A percentile compares a stretch with the other conserved stretches of the same genome.
These are phyloP conservation scores for Zosterops pallidus DNA, from an alignment of 2,113 vertebrate species.

Conservation along the genomic window DNA sequence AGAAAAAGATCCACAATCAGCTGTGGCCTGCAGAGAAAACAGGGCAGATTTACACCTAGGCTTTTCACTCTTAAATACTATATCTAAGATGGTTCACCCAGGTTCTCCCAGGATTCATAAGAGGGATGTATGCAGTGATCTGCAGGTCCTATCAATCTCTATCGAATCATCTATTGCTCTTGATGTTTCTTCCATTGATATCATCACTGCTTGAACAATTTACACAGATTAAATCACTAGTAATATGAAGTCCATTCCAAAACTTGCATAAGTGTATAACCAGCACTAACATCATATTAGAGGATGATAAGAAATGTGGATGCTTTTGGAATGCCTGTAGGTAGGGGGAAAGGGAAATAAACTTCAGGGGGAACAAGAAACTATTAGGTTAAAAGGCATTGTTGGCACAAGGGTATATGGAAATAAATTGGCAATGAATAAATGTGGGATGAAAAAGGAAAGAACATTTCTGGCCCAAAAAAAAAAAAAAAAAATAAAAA, in stretches of 20 bases:
- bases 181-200: background rate
- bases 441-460: background rate
- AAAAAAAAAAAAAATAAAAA: background rate
- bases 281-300: background rate
- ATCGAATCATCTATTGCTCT: background rate
- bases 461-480: background rate
- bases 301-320: background rate
- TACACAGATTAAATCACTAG: background rate
- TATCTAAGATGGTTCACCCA: background rate
- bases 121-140: background rate
- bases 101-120: background rate
- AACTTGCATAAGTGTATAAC: background rate
- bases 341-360: background rate
- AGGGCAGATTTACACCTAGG: background rate
- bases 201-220: background rate
- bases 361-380: background rate
- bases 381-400: background rate
- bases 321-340: background rate
- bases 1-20: background rate
- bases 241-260: background rate
- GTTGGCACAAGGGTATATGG: background rate
- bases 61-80: background rate
- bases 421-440: background rate
- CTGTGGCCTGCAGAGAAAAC: background rate
- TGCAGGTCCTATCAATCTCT: background rate